Conservation (phyloP, 2,113 vertebrate genomes). For the Lepus europaeus region DNA sequence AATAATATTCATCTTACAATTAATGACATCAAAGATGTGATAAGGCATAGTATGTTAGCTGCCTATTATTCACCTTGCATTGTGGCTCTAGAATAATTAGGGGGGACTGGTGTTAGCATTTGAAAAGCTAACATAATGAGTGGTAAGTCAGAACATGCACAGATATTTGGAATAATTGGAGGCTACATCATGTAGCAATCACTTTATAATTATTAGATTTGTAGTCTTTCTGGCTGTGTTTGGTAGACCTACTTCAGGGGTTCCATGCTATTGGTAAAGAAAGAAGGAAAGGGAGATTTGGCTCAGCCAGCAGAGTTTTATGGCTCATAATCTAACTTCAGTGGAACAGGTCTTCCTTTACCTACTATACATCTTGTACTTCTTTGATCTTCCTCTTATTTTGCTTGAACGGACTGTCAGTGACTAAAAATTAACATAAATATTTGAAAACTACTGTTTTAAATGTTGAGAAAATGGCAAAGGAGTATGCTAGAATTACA, state of each 20-base stretch:
- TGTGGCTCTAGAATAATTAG: neutral
- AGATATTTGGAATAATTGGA: slow-evolving; percentile 6
- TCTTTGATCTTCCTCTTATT: slow-evolving; percentile 16
- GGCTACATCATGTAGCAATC: neutral
- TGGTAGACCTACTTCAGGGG: neutral
- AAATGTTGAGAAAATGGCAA: slow-evolving; percentile 13
- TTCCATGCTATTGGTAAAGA: neutral
- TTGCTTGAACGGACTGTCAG: neutral
- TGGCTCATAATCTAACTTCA: neutral
- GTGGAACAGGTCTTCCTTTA: neutral
- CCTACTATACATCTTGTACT: neutral
- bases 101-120: neutral
- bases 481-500: neutral
- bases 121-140: neutral
- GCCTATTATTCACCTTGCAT: neutral
- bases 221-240: neutral
- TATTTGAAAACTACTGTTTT: slow-evolving; percentile 31
- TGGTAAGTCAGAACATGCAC: neutral
- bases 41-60: neutral
- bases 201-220: slow-evolving; percentile 24
- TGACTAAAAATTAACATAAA: slow-evolving; percentile 28
- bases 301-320: neutral
- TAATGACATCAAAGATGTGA: neutral
- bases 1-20: neutral
- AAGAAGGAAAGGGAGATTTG: neutral